Evolutionary conservation across 2,113 vertebrate genomes (phyloP), one percentile per base, ranked within the genome.

Genomic region (Catharus bicknelli): DNA sequence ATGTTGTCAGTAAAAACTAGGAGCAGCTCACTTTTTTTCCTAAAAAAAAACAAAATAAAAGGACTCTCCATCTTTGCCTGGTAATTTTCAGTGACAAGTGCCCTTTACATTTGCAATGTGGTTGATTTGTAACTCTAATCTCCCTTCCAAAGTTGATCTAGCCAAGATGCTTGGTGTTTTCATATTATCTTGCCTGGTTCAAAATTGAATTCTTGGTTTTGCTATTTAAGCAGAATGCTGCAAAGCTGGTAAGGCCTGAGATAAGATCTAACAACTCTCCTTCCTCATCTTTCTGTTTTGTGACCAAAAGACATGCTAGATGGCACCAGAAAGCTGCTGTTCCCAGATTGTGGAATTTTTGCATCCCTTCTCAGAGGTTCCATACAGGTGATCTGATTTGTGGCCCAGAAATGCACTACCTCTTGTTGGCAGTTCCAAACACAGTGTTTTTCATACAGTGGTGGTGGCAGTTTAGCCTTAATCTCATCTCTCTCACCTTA

Each of bases 1-100:
- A 95, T 91, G 91, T 78, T 83, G 93, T 91, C 93, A 83, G 29
- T 91, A 94, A 93, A 91, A 95, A 88, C 57, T 43, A 82, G 68
- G 78, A 79, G 70, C 79, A 58, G 50, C 74, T 95, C 16, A 5
- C 66, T 75, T 47, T 55, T 40, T 36, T 17, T 16, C 32, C 7
- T 5, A 4, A 27, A 40, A 48, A 48, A 22, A 34, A 43, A 25
- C 40, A 38, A 66, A 54, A 32, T 14, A 27, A 75, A 58, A 66
- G 17, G 4, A 88, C 77, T 90, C 51, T 77, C 54, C 66, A 62
- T 82, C 68, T 81, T 90, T 86, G 55, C 53, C 80, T 63, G 38
- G 51, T 78, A 83, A 74, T 70, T 90, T 76, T 86, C 55, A 70
- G 77, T 76, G 66, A 67, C 43, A 62, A 59, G 38, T 70, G 54